Conservation (phyloP, 2,113 vertebrate genomes). For the Oostethus manadensis region DNA sequence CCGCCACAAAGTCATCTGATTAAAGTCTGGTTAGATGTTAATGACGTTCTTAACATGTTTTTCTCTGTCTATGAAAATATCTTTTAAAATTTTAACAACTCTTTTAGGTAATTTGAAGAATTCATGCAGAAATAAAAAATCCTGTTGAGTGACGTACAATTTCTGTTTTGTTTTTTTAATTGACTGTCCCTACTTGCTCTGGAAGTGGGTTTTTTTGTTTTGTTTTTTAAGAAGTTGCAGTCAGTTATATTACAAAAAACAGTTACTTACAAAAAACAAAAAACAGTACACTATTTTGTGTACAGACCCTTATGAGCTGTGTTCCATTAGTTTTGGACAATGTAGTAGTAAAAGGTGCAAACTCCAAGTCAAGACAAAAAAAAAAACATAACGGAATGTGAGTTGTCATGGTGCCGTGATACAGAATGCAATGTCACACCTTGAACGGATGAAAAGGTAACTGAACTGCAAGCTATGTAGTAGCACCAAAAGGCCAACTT, state of each 20-base stretch:
- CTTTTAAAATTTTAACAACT: conserved; percentile 15
- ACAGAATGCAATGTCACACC: no score
- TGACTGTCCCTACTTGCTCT: background rate
- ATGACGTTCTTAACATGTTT: no score
- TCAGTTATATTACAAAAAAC: no score
- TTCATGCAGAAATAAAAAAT: conserved; percentile 1
- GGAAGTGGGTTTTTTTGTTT: no score
- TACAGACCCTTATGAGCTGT: conserved; percentile 23
- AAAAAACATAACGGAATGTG: conserved; percentile 35
- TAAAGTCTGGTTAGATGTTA: no score
- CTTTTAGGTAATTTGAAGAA: conserved; percentile 27
- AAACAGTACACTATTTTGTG: background rate
- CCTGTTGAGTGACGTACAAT: conserved; percentile 4
- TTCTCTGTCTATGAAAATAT: background rate
- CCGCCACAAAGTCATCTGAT: background rate
- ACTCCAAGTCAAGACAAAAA: conserved; percentile 35
- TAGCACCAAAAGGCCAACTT: conserved; percentile 16
- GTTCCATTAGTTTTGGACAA: conserved; percentile 18
- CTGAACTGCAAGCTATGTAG: background rate
- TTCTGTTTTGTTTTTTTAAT: background rate
- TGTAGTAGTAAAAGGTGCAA: conserved; percentile 33
- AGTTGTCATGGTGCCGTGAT: conserved; percentile 38
- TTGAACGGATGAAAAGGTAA: conserved; percentile 27
- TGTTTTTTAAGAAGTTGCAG: no score
- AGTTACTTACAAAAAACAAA: no score